These are phyloP conservation scores for Drosophila sulfurigaster DNA, from an alignment of 1,140 invertebrate species.

Conservation along the genomic window DNA sequence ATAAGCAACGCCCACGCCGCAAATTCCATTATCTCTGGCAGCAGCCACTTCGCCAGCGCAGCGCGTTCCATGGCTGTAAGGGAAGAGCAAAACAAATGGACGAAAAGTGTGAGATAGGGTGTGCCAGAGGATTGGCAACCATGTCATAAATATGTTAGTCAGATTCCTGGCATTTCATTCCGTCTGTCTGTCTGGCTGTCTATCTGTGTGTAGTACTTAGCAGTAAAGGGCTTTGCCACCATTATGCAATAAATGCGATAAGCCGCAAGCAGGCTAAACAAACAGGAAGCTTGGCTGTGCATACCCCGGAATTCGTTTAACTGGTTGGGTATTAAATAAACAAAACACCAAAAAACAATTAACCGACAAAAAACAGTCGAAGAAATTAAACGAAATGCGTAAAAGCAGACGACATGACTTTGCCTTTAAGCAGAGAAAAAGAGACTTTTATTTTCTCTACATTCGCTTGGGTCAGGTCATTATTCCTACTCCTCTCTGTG, in stretches of 20 bases:
- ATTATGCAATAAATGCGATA: constrained; percentile 42
- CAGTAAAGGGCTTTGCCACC: constrained; percentile 49
- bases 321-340: constrained; percentile 9
- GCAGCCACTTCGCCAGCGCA: constrained; percentile 99
- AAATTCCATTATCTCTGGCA: constrained; percentile 97
- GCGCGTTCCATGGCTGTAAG: constrained; percentile 94
- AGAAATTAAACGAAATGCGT: constrained; percentile 5
- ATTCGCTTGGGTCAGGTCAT: not conserved
- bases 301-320: constrained; percentile 12
- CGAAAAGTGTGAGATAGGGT: not conserved
- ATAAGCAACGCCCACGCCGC: constrained; percentile 99
- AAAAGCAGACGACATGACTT: not conserved
- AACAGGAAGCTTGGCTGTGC: constrained; percentile 9
- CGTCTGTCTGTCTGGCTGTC: not conserved
- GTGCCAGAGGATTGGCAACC: constrained; percentile 16
- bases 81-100: constrained; percentile 1
- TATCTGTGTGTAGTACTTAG: constrained; percentile 15
- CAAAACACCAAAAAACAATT: constrained; percentile 18
- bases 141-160: constrained; percentile 44
- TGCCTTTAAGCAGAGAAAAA: not conserved
- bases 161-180: constrained; percentile 33
- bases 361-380: constrained; percentile 3
- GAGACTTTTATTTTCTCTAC: not conserved
- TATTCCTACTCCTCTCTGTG: not conserved
- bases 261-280: constrained; percentile 9